These are phyloP conservation scores for Pseudochirops cupreus DNA, from an alignment of 2,797 vertebrate genomes.

Conservation along the genomic window DNA sequence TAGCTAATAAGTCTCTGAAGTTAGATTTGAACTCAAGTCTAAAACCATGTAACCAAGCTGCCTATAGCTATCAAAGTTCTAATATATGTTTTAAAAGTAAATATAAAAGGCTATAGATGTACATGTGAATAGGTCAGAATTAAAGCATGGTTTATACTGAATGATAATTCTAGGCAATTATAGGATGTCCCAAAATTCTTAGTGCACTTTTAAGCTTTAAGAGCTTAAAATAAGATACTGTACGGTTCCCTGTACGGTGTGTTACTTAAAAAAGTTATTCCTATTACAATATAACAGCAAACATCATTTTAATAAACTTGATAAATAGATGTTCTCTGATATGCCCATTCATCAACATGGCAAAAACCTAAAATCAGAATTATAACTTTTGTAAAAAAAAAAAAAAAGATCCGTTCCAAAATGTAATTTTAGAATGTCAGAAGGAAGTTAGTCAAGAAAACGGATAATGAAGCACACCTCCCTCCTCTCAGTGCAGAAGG, in stretches of 20 bases:
- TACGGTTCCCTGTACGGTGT: background rate
- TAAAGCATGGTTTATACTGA: background rate
- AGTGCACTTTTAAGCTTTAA: background rate
- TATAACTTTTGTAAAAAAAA: background rate
- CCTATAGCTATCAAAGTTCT: background rate
- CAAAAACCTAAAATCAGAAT: slow-evolving; percentile 21
- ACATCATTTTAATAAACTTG: slow-evolving; percentile 11
- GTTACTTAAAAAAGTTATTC: slow-evolving; percentile 8
- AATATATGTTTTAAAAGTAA: background rate
- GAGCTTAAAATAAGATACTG: background rate
- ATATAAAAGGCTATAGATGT: background rate
- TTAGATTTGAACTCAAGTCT: background rate
- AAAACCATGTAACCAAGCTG: background rate
- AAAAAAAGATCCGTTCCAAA: background rate
- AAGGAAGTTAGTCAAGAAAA: background rate
- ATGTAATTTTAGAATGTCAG: slow-evolving; percentile 43
- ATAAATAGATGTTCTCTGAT: background rate
- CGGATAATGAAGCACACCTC: background rate
- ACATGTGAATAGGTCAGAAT: background rate
- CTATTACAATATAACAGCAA: slow-evolving; percentile 31
- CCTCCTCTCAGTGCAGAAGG: background rate
- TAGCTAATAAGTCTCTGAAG: background rate
- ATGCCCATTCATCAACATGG: background rate
- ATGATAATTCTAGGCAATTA: background rate
- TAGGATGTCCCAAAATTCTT: background rate